Evolutionary conservation across 1,140 invertebrate species (phyloP).

Genomic region (Drosophila lini): DNA sequence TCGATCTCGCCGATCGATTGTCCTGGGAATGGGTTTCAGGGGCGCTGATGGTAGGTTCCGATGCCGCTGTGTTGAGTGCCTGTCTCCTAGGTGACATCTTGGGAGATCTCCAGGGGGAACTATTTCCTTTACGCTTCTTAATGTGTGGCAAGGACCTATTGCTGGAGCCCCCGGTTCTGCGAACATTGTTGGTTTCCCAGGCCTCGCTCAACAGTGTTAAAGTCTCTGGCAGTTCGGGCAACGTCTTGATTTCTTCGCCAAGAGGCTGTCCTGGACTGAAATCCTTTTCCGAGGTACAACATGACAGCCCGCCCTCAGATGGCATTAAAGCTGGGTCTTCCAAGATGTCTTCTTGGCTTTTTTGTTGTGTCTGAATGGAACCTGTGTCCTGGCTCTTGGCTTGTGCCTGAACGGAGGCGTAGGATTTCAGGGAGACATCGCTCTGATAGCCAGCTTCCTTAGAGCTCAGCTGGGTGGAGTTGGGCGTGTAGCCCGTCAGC

Average conservation of each 20-base stretch:
- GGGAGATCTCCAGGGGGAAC: slow-evolving; percentile 1
- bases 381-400: not conserved
- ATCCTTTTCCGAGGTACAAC: not conserved
- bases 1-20: not conserved
- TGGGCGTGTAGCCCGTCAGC: slow-evolving; percentile 17
- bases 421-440: not conserved
- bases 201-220: not conserved
- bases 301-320: no score
- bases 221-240: not conserved
- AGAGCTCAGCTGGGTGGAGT: not conserved
- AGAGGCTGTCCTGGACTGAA: not conserved
- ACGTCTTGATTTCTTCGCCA: not conserved
- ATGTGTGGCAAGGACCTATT: not conserved
- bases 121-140: not conserved
- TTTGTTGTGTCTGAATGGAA: not conserved
- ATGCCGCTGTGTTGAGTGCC: no score
- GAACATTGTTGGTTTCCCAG: not conserved
- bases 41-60: not conserved
- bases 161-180: not conserved
- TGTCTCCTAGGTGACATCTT: not conserved
- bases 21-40: not conserved
- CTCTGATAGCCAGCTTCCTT: slow-evolving; percentile 6
- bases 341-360: not conserved
- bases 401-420: not conserved
- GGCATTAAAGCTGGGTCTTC: no score